Percentiles rank a stretch among this genome's conserved stretches.
Conservation (phyloP, 2,888 invertebrate genomes). For the Zelleria hepariella region DNA sequence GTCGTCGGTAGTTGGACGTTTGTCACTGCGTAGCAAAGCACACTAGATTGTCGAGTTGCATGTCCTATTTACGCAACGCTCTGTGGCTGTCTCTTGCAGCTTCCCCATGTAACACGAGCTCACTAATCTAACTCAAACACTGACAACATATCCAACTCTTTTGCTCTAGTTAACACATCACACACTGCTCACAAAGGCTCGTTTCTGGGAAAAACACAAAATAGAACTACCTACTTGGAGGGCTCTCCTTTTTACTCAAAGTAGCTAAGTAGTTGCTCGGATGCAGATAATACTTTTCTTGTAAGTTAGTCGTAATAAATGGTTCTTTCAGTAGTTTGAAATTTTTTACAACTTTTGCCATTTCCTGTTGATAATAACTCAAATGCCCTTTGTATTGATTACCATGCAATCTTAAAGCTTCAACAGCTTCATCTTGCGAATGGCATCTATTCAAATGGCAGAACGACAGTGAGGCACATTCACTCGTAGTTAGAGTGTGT, state of each 20-base stretch:
- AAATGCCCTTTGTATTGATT: background rate
- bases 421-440: slow-evolving; percentile 10
- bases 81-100: slow-evolving; percentile 30
- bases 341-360: too few relatives aligned
- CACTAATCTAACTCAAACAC: slow-evolving; percentile 28
- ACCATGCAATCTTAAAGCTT: background rate
- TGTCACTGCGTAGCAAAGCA: slow-evolving; percentile 22
- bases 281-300: too few relatives aligned
- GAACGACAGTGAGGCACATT: slow-evolving; percentile 35
- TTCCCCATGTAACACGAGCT: slow-evolving; percentile 25
- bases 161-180: slow-evolving; percentile 19
- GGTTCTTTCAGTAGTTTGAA: too few relatives aligned
- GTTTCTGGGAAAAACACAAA: background rate
- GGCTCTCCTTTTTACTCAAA: slow-evolving; percentile 14
- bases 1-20: slow-evolving; percentile 15
- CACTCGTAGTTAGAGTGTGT: slow-evolving; percentile 43
- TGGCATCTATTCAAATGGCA: slow-evolving; percentile 36
- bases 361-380: background rate
- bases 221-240: slow-evolving; percentile 15
- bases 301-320: too few relatives aligned
- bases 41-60: slow-evolving; percentile 16
- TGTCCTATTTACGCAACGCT: slow-evolving; percentile 42
- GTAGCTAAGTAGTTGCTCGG: background rate
- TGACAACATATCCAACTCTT: slow-evolving; percentile 17
- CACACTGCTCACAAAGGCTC: background rate